Conservation (phyloP, 2,113 vertebrate species). For the Aleadryas rufinucha region DNA sequence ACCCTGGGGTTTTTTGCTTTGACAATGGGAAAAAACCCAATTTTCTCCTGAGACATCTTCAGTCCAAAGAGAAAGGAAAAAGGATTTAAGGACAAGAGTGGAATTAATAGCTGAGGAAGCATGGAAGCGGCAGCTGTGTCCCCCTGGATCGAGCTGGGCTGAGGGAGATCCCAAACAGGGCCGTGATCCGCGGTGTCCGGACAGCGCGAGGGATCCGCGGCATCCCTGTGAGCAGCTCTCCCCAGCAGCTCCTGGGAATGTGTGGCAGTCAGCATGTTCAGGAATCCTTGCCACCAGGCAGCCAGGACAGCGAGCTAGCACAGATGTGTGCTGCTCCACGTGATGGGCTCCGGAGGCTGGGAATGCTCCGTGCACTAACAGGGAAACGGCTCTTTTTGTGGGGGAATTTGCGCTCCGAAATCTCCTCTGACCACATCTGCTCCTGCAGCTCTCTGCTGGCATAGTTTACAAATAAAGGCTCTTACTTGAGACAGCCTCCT, state of each 20-base stretch:
- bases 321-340: background rate
- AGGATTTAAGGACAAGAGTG: background rate
- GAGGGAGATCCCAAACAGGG: background rate
- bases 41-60: background rate
- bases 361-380: background rate
- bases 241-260: conserved; percentile 20
- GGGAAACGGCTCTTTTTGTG: background rate
- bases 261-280: conserved; percentile 16
- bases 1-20: background rate
- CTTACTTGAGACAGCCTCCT: background rate
- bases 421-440: background rate
- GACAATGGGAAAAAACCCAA: background rate
- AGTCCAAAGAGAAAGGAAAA: background rate
- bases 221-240: background rate
- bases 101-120: background rate
- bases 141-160: background rate
- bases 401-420: background rate
- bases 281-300: conserved; percentile 10
- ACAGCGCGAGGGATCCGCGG: background rate
- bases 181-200: background rate
- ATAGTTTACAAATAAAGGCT: background rate
- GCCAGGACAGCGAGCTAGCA: background rate
- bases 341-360: background rate
- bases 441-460: background rate
- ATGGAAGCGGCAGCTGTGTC: background rate